Conservation (phyloP, 2,113 vertebrate species). For the Mesitornis unicolor region DNA sequence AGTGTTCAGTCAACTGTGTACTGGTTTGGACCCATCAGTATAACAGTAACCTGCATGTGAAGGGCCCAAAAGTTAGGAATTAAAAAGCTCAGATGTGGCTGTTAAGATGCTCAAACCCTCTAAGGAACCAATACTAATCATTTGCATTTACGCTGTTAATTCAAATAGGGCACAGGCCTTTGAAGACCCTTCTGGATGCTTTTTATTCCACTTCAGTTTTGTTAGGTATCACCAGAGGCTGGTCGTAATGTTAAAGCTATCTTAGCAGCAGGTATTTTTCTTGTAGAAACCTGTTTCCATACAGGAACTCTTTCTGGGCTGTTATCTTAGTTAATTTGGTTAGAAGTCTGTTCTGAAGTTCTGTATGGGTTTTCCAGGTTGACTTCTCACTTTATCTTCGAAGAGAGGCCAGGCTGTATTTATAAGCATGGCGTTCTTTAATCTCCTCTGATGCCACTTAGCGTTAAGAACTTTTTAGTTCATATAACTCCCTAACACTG, state of each 20-base stretch:
- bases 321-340: background rate
- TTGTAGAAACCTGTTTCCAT: background rate
- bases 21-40: background rate
- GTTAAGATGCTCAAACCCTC: accelerated
- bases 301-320: background rate
- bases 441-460: background rate
- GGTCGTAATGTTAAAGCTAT: background rate
- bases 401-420: background rate
- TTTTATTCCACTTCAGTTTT: background rate
- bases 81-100: background rate
- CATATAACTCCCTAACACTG: background rate
- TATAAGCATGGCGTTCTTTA: background rate
- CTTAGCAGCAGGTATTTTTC: background rate
- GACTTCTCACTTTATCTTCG: background rate
- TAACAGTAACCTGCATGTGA: background rate
- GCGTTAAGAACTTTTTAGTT: background rate
- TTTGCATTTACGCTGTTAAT: background rate
- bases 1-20: background rate
- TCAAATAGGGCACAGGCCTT: background rate
- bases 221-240: background rate
- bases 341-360: background rate
- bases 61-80: background rate
- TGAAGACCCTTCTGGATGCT: background rate
- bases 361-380: background rate
- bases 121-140: background rate